These are phyloP conservation scores for Seira musarum DNA, from an alignment of 2,888 invertebrate species.

Conservation along the genomic window DNA sequence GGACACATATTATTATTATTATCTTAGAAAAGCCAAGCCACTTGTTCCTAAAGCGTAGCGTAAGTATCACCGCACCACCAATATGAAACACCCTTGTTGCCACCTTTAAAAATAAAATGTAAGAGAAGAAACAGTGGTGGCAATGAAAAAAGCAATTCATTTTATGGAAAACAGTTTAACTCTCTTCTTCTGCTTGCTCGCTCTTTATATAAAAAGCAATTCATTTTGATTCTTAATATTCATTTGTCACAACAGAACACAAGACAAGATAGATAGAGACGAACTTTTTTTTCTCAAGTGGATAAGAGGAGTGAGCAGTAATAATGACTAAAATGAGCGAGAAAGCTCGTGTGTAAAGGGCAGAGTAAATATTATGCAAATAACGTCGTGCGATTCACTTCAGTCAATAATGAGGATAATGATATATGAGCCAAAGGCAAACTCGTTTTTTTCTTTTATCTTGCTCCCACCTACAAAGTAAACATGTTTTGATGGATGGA, in stretches of 20 bases:
- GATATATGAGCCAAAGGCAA: slow-evolving; percentile 26
- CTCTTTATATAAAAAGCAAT: slow-evolving; percentile 40
- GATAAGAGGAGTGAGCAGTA: slow-evolving; percentile 52
- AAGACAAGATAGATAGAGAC: not conserved
- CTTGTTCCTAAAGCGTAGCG: slow-evolving; percentile 28
- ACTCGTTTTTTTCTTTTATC: too few relatives aligned
- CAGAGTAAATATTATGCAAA: slow-evolving; percentile 57
- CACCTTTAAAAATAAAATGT: slow-evolving; percentile 21
- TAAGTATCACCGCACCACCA: slow-evolving; percentile 30
- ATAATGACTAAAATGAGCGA: slow-evolving; percentile 50
- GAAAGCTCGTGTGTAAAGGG: slow-evolving; percentile 8
- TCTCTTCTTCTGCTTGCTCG: slow-evolving; percentile 23
- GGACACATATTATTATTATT: slow-evolving; percentile 4
- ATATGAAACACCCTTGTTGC: slow-evolving; percentile 17
- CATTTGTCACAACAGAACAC: slow-evolving; percentile 55
- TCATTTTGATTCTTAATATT: slow-evolving; percentile 49
- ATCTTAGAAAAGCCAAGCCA: not conserved
- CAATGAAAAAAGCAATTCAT: slow-evolving; percentile 62
- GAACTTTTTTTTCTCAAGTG: slow-evolving; percentile 2
- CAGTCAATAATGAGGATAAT: slow-evolving; percentile 33
- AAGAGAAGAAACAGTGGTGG: too few relatives aligned
- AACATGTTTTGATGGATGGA: slow-evolving; percentile 53
- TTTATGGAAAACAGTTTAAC: slow-evolving; percentile 56
- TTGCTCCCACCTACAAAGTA: slow-evolving; percentile 44
- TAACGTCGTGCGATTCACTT: slow-evolving; percentile 48